A percentile compares a stretch with the other conserved stretches of the same genome.
These are phyloP conservation scores for Sphaerodactylus townsendi DNA, from an alignment of 2,113 vertebrate genomes.

Conservation along the genomic window DNA sequence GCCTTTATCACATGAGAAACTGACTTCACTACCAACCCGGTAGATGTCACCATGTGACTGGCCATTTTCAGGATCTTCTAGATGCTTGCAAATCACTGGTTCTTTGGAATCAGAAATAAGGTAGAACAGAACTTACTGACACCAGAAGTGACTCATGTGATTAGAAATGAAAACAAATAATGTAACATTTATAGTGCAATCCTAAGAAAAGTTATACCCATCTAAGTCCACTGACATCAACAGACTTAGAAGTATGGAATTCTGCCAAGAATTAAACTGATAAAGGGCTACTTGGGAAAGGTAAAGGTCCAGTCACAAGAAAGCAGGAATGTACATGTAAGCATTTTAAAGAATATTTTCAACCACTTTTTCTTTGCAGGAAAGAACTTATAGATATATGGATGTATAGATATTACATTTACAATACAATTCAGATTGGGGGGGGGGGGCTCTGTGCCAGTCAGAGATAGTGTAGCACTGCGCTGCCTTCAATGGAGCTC, in stretches of 20 bases:
- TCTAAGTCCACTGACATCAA: no score
- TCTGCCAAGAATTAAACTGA: no score
- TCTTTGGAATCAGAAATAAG: slow-evolving; percentile 74
- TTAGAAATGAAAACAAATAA: slow-evolving; percentile 16
- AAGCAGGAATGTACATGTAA: not conserved
- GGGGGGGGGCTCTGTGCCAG: no score
- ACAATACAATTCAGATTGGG: no score
- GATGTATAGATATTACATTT: no score
- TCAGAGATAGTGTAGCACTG: no score
- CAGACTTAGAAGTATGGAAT: no score
- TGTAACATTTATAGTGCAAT: not conserved
- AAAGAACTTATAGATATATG: no score
- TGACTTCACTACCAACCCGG: slow-evolving; percentile 81
- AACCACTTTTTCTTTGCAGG: not conserved
- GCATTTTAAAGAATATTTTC: not conserved
- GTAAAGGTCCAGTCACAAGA: not conserved
- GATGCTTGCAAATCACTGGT: slow-evolving; percentile 86
- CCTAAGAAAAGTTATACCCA: no score
- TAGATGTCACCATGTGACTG: slow-evolving; percentile 76
- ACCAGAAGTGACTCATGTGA: slow-evolving; percentile 13
- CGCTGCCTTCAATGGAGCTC: no score
- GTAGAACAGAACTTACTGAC: slow-evolving; percentile 15
- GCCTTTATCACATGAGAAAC: slow-evolving; percentile 84
- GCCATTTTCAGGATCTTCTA: slow-evolving; percentile 85
- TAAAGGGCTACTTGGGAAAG: not conserved